Evolutionary conservation across 2,113 vertebrate species (phyloP).

Genomic region (Ascaphus truei): DNA sequence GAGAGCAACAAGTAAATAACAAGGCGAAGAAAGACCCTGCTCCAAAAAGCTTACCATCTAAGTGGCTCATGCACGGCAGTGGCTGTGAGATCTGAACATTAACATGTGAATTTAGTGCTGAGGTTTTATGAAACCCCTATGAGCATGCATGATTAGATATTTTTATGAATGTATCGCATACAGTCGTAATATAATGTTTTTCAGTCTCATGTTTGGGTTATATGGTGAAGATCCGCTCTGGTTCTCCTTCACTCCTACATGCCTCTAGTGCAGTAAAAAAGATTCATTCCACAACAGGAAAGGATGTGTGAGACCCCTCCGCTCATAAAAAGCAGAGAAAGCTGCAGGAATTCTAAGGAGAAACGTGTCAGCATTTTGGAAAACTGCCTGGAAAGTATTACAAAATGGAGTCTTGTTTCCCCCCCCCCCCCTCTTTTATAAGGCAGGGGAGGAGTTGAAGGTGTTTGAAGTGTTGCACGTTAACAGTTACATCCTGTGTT

Average conservation of each 20-base stretch:
- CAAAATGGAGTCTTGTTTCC: slow-evolving; percentile 20
- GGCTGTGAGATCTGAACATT: too few relatives aligned
- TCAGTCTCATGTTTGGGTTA: too few relatives aligned
- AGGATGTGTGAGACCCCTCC: slow-evolving; percentile 7
- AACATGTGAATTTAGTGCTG: too few relatives aligned
- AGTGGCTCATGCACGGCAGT: too few relatives aligned
- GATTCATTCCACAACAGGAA: slow-evolving; percentile 18
- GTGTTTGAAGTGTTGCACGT: slow-evolving; percentile 19
- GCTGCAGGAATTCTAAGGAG: slow-evolving; percentile 6
- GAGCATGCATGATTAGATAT: too few relatives aligned
- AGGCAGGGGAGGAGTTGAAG: slow-evolving; percentile 19
- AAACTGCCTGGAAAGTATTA: slow-evolving; percentile 28
- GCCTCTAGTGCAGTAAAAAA: not conserved
- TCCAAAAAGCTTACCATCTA: too few relatives aligned
- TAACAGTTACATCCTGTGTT: not conserved
- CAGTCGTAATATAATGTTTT: too few relatives aligned
- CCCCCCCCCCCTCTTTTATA: not conserved
- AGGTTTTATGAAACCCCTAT: too few relatives aligned
- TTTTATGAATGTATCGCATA: too few relatives aligned
- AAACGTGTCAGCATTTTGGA: slow-evolving; percentile 25
- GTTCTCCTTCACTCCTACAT: not conserved
- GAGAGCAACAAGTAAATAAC: too few relatives aligned
- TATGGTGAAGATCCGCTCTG: not conserved
- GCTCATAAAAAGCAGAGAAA: slow-evolving; percentile 23
- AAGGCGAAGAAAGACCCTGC: too few relatives aligned